Evolutionary conservation across 1,140 invertebrate species (phyloP), one percentile per base, ranked within the genome.

Genomic region (Camponotus floridanus): DNA sequence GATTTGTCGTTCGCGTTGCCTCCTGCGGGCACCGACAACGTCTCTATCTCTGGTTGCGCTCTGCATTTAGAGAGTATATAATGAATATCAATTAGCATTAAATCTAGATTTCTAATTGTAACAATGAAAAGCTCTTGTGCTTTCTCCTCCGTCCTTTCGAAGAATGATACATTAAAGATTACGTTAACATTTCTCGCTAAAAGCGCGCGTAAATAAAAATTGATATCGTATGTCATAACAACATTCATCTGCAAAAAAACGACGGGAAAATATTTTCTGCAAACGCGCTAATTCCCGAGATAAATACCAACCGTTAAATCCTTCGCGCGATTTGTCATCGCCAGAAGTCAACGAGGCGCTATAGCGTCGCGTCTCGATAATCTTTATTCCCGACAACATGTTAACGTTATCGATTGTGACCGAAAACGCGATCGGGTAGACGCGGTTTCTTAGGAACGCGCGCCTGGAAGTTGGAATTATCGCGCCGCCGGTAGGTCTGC

Each of bases 261-360:
- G 45, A 31, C 36, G 26, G 39, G 33, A n/a, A 33, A 85, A 85
- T 64, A 65, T 85, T 65, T 85, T 65, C 59, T 18, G 59, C 73
- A 78, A 85, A 83, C 79, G 26, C 31, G 68, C 68, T 83, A 83
- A 83, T 83, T 83, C 79, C 68, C 68, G 79, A 61, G 55, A 62
- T 83, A 83, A 74, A 81, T 81, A 81, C 26, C 81, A 85, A 85
- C 71, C 39, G n/a, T 78, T 67, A 78, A 76, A 85, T 78, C 74
- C 26, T 26, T 26, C 45, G 36, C 45, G 33, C 73, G 45, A 76
- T 85, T 85, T 85, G 48, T 85, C 45, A 78, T 45, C 57, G 67
- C 48, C 13, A 26, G 11, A 81, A 81, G 65, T 81, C 67, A 33
- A 21, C 67, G 51, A 21, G 45, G 21, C 15, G 33, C 21, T 5